A percentile compares a stretch with the other conserved stretches of the same genome.
phyloP scores from a whole-genome alignment of 92 coral and sea anemone species.

The Zoanthus solanderi region DNA sequence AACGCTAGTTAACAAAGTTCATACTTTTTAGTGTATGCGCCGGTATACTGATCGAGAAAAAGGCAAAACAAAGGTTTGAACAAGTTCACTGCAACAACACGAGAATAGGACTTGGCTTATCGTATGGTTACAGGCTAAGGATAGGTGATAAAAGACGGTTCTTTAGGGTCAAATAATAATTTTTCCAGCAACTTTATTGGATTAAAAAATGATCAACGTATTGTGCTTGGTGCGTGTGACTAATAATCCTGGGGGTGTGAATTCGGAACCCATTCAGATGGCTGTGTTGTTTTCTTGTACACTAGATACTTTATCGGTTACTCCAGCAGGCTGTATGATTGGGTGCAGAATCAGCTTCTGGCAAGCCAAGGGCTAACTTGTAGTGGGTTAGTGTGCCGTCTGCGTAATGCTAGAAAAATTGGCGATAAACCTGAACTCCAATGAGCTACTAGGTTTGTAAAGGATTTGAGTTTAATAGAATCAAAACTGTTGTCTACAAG shows the following conservation, averaged over 20 bases:
- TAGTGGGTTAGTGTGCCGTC: not conserved
- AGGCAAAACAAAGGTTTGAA: not conserved
- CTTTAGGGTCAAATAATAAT: not conserved
- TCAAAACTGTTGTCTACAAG: not conserved
- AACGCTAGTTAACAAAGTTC: too few species aligned
- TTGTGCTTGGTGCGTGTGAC: not conserved
- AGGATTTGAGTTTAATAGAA: not conserved
- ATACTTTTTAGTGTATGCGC: too few species aligned
- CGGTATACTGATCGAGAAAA: too few species aligned
- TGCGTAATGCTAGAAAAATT: not conserved
- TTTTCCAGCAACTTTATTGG: not conserved
- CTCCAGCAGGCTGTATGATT: not conserved
- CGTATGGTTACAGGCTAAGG: not conserved
- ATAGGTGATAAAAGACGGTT: slow-evolving; percentile 1
- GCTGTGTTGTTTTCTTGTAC: not conserved
- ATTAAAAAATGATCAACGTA: not conserved
- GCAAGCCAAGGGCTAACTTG: not conserved
- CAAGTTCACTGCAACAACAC: not conserved
- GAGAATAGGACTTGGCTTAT: not conserved
- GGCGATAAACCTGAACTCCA: not conserved
- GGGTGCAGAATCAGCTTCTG: not conserved
- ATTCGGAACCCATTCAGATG: not conserved
- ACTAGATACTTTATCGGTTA: not conserved
- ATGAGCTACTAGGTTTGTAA: not conserved
- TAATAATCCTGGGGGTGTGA: not conserved